These are phyloP conservation scores for Xylota sylvarum DNA, from an alignment of 2,888 invertebrate genomes.

Conservation along the genomic window DNA sequence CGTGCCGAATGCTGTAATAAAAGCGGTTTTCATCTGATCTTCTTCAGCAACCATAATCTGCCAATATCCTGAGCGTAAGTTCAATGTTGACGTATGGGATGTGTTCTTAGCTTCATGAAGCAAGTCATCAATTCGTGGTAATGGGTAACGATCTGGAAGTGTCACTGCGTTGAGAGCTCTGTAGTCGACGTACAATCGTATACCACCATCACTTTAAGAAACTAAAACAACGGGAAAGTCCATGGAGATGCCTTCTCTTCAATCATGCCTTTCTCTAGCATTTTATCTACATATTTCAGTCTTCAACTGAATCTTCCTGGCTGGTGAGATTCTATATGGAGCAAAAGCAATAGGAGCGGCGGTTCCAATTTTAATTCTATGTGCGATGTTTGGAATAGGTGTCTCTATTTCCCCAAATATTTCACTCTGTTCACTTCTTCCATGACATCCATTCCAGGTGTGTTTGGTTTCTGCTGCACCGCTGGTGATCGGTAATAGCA, in stretches of 20 bases:
- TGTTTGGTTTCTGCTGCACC: not conserved
- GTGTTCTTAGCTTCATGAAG: too few species aligned
- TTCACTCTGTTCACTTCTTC: not conserved
- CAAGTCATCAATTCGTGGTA: too few species aligned
- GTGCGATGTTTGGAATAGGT: too few species aligned
- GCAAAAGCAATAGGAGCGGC: too few species aligned
- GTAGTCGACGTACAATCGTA: slow-evolving; percentile 79
- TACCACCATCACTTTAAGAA: slow-evolving; percentile 78
- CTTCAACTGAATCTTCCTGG: slow-evolving; percentile 50
- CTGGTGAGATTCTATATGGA: too few species aligned
- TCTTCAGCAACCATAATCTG: slow-evolving; percentile 78
- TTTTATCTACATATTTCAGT: slow-evolving; percentile 79
- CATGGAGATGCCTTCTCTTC: slow-evolving; percentile 82
- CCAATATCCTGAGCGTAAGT: slow-evolving; percentile 82
- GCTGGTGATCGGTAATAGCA: slow-evolving; percentile 1
- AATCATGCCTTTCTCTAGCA: slow-evolving; percentile 80
- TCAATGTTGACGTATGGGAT: too few species aligned
- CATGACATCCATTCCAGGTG: not conserved
- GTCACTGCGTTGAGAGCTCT: slow-evolving; percentile 79
- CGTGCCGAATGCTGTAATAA: too few species aligned
- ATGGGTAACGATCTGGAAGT: too few species aligned
- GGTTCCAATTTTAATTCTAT: too few species aligned
- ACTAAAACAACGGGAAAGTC: slow-evolving; percentile 79
- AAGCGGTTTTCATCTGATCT: slow-evolving; percentile 59
- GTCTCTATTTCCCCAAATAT: slow-evolving; percentile 69